These are phyloP conservation scores for Laticauda laticaudata DNA, from an alignment of 2,113 vertebrate genomes.

Conservation along the genomic window DNA sequence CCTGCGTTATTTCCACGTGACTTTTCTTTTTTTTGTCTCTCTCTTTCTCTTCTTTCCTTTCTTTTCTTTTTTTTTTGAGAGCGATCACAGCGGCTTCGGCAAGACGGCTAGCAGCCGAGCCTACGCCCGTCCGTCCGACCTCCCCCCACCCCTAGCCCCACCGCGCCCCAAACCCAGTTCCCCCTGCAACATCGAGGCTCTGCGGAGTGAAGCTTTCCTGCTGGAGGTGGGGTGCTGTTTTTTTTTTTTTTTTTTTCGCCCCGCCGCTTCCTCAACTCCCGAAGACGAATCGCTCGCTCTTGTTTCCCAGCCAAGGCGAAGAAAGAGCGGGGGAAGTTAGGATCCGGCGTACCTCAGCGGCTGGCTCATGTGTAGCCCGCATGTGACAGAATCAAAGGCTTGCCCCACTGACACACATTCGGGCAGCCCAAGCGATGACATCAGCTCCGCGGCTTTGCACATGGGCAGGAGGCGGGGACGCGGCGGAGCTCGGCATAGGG, in stretches of 20 bases:
- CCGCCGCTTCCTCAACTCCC: neutral
- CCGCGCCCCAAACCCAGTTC: neutral
- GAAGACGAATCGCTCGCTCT: neutral
- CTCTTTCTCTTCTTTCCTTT: too few relatives aligned
- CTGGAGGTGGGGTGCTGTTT: neutral
- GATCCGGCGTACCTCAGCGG: neutral
- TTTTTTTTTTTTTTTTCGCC: neutral
- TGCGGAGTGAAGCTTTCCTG: neutral
- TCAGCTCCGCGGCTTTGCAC: conserved; percentile 18
- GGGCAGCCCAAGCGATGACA: conserved; percentile 12
- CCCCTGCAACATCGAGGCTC: neutral
- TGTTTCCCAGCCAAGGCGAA: neutral
- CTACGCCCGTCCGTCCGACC: too few relatives aligned
- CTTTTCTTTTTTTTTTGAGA: too few relatives aligned
- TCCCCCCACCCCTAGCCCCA: too few relatives aligned
- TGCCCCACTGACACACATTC: conserved; percentile 47
- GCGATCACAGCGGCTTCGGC: too few relatives aligned
- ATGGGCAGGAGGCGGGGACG: neutral
- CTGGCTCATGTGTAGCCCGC: conserved; percentile 35
- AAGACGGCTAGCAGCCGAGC: too few relatives aligned
- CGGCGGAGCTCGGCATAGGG: neutral
- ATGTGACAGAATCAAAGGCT: conserved; percentile 29
- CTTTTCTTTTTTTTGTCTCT: neutral
- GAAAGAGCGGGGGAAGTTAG: neutral
- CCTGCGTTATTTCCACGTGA: conserved; percentile 25